A percentile compares a stretch with the other conserved stretches of the same genome.
These are phyloP conservation scores for Eledona agricola DNA, from an alignment of 2,888 invertebrate species.

Conservation along the genomic window DNA sequence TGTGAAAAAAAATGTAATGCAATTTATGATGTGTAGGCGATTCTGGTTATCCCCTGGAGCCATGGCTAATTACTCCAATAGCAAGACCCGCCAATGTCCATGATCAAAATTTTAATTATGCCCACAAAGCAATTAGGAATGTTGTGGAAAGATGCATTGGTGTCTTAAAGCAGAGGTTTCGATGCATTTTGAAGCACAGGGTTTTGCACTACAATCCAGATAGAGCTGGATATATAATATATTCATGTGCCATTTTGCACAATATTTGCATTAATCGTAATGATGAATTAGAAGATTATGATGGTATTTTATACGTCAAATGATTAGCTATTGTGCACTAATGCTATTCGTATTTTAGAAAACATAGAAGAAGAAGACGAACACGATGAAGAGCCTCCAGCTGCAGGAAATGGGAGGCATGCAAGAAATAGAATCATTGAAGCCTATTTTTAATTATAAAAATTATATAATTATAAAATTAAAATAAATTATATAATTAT, in stretches of 20 bases:
- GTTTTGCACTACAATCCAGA: constrained; percentile 3
- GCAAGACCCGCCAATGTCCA: not conserved
- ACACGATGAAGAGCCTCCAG: too few relatives aligned
- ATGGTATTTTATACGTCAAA: too few relatives aligned
- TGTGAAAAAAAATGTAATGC: not conserved
- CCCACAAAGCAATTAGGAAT: not conserved
- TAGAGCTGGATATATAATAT: not conserved
- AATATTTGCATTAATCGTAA: constrained; percentile 4
- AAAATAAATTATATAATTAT: too few relatives aligned
- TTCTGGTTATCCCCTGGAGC: constrained; percentile 1
- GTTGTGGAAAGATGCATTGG: constrained; percentile 2
- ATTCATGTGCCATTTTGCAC: constrained; percentile 5
- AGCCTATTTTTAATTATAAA: too few relatives aligned
- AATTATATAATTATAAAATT: too few relatives aligned
- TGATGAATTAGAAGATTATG: too few relatives aligned
- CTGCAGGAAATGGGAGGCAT: too few relatives aligned
- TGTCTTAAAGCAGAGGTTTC: not conserved
- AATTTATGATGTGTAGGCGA: constrained; percentile 2
- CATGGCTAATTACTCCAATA: constrained; percentile 3
- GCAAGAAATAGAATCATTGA: too few relatives aligned
- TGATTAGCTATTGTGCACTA: too few relatives aligned
- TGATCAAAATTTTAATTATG: not conserved
- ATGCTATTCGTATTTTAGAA: too few relatives aligned
- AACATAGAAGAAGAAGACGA: too few relatives aligned
- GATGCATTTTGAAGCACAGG: not conserved